These are phyloP conservation scores for Eulemur rufifrons DNA, from an alignment of 2,113 vertebrate species.

Conservation along the genomic window DNA sequence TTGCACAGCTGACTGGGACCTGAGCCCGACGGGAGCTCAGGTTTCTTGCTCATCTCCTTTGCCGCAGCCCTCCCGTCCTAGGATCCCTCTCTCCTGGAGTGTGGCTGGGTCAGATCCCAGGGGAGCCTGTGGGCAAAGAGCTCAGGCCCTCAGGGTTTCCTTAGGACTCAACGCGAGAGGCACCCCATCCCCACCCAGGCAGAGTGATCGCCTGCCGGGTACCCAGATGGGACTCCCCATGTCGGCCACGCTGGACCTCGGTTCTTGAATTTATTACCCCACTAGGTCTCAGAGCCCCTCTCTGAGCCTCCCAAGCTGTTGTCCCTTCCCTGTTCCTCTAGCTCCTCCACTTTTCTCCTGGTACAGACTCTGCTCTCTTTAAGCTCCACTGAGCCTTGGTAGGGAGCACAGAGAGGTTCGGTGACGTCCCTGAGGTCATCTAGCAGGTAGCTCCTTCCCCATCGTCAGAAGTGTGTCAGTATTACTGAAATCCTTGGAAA, in stretches of 20 bases:
- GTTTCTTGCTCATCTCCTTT: slow-evolving; percentile 36
- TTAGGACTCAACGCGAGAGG: not conserved
- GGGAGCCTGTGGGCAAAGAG: not conserved
- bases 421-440: not conserved
- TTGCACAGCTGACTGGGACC: slow-evolving; percentile 2
- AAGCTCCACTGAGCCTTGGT: not conserved
- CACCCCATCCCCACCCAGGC: not conserved
- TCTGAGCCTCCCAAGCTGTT: not conserved
- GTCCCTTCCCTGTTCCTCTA: not conserved
- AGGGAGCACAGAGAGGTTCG: not conserved
- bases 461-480: not conserved
- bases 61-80: not conserved
- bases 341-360: not conserved
- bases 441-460: not conserved
- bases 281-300: not conserved
- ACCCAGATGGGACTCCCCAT: not conserved
- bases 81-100: not conserved
- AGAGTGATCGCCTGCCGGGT: not conserved
- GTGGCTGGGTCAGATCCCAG: slow-evolving; percentile 20
- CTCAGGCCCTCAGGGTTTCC: not conserved
- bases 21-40: not conserved
- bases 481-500: not conserved
- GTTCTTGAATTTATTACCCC: not conserved
- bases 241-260: not conserved
- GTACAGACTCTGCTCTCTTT: not conserved